Conservation (phyloP, 2,888 invertebrate genomes). For the Rhogogaster chlorosoma region DNA sequence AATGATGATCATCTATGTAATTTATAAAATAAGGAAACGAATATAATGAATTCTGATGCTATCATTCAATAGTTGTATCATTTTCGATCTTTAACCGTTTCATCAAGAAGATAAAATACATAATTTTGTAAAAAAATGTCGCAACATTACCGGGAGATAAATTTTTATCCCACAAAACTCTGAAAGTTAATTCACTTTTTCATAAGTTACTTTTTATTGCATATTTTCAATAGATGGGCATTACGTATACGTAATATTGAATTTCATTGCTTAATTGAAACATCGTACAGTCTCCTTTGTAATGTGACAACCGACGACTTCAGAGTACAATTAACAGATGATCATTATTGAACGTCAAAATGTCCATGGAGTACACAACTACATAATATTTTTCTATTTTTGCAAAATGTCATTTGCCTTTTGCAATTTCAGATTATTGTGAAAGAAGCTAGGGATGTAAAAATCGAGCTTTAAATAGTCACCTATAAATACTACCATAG, state of each 20-base stretch:
- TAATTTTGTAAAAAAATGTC: slow-evolving; percentile 7
- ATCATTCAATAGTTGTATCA: not conserved
- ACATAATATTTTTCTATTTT: slow-evolving; percentile 48
- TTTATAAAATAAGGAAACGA: slow-evolving; percentile 2
- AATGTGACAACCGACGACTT: not conserved
- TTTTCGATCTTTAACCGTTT: not conserved
- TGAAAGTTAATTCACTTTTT: not conserved
- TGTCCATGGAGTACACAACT: slow-evolving; percentile 11
- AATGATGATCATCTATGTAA: slow-evolving; percentile 5
- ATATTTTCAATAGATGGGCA: not conserved
- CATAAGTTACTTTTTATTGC: not conserved
- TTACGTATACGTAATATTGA: slow-evolving; percentile 21
- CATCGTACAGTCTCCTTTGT: not conserved
- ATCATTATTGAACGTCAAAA: slow-evolving; percentile 4
- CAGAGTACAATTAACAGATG: slow-evolving; percentile 25
- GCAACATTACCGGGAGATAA: slow-evolving; percentile 4
- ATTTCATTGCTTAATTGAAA: not conserved
- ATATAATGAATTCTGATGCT: slow-evolving; percentile 16
- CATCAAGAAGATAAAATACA: not conserved
- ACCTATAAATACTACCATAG: slow-evolving; percentile 31
- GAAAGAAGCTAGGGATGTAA: slow-evolving; percentile 15
- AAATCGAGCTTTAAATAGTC: not conserved
- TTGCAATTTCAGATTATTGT: slow-evolving; percentile 25
- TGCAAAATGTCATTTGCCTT: slow-evolving; percentile 25
- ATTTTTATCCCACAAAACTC: not conserved